phyloP scores from a whole-genome alignment of 30 jellyfish, hydroid and myxozoan genomes.

The Cassiopea andromeda region DNA sequence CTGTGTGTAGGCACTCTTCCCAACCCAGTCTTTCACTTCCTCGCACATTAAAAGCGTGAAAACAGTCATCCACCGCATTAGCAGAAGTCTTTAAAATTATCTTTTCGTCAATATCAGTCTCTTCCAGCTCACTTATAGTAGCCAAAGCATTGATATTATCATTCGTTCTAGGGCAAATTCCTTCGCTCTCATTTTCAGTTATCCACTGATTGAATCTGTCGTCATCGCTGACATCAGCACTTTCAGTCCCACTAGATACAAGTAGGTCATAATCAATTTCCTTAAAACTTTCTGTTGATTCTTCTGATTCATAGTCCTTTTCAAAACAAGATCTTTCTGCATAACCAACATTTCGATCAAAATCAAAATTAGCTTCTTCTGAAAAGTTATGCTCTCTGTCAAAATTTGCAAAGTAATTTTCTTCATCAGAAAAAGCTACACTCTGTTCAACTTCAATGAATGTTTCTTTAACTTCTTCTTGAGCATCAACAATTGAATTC shows the following conservation, averaged over 20 bases:
- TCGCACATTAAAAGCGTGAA: not conserved
- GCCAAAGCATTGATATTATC: not conserved
- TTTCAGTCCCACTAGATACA: slow-evolving; percentile 25
- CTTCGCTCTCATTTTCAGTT: not conserved
- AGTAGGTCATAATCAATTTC: slow-evolving; percentile 27
- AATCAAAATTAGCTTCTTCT: not conserved
- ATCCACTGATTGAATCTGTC: not conserved
- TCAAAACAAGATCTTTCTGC: not conserved
- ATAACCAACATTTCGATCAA: not conserved
- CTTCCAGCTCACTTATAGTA: not conserved
- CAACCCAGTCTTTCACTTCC: not conserved
- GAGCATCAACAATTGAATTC: not conserved
- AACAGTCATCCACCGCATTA: not conserved
- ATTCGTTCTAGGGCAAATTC: not conserved
- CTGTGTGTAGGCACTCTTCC: not conserved
- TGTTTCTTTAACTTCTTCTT: not conserved
- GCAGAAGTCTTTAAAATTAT: not conserved
- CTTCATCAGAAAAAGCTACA: not conserved
- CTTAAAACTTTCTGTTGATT: slow-evolving; percentile 17
- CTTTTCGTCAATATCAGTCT: not conserved
- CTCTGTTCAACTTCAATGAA: not conserved
- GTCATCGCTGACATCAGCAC: slow-evolving; percentile 9
- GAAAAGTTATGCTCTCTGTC: not conserved
- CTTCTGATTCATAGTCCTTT: slow-evolving; percentile 3
- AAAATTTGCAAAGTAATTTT: not conserved